Base-by-base conservation (phyloP, 2,888 invertebrate species). In the Tineola bisselliella region DNA sequence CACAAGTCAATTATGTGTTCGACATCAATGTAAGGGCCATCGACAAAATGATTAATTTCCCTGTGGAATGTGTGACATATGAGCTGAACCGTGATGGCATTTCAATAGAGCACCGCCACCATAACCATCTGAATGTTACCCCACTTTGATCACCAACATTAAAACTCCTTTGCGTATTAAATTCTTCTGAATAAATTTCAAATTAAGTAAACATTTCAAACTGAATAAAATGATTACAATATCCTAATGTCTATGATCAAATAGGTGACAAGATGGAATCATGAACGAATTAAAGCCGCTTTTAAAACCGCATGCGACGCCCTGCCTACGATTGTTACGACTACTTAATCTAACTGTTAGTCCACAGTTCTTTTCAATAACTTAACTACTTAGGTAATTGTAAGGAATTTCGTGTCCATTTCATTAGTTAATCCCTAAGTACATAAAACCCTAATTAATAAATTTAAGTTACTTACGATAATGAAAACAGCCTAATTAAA, bases 341-440 rank as follows among this genome's bases (percentile, higher is more conserved):
- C 48, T 15, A 38, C 73, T 77, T 74, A 72, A 61, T 63, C 70
- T 78, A 79, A 80, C 80, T 75, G 83, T 83, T 84, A 84, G 84
- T 82, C 77, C 79, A 79, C 77, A 75, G 68, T 75, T 75, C 17
- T 17, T 48, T 48, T 48, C 48, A 48, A 48, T 48, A n/a, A 38
- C 48, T 48, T 17, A 48, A 48, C 38, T 38, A 38, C 10, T 48
- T 48, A 43, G 48, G 17, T 3, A 48, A 48, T 48, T n/a, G 6
- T 15, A 48, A 48, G 48, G 48, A 48, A 48, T 48, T 48, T 48
- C 48, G 48, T 48, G 6, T 48, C 48, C 48, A 48, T 15, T 48
- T 48, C 17, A 48, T 48, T 48, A 17, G 48, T n/a, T 17, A 48
- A 48, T 8, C n/a, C 48, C 17, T 15, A 13, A 48, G 5, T 13